A percentile compares a stretch with the other conserved stretches of the same genome.
Conservation (phyloP, 2,888 invertebrate genomes). For the Dasysyrphus tricinctus region DNA sequence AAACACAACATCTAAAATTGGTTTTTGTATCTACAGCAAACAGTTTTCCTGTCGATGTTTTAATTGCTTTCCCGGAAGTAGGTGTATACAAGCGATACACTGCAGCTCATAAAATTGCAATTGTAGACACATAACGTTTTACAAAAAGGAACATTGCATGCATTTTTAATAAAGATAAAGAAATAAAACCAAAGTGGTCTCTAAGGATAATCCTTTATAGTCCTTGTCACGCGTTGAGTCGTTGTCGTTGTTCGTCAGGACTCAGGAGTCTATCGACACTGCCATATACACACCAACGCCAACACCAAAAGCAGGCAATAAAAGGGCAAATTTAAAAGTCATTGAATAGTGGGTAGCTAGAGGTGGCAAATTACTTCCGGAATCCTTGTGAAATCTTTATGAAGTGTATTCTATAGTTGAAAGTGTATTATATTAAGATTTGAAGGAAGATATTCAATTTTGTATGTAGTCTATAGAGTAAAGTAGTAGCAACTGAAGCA, state of each 20-base stretch:
- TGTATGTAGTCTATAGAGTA: not conserved
- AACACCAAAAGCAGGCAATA: slow-evolving; percentile 1
- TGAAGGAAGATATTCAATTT: slow-evolving; percentile 25
- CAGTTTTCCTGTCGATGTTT: slow-evolving; percentile 39
- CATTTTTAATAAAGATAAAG: slow-evolving; percentile 44
- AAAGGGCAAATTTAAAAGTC: slow-evolving; percentile 43
- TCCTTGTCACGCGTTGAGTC: not conserved
- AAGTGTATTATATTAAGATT: slow-evolving; percentile 18
- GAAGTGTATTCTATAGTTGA: slow-evolving; percentile 16
- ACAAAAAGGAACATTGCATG: slow-evolving; percentile 47
- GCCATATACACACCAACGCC: not conserved
- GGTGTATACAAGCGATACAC: slow-evolving; percentile 9
- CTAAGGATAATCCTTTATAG: slow-evolving; percentile 43
- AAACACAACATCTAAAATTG: slow-evolving; percentile 17
- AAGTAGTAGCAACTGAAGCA: slow-evolving; percentile 14
- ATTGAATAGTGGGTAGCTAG: not conserved
- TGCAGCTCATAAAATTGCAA: slow-evolving; percentile 25
- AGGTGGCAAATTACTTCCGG: slow-evolving; percentile 49
- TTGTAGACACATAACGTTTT: not conserved
- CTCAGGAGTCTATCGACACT: slow-evolving; percentile 17
- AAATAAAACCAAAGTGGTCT: slow-evolving; percentile 51
- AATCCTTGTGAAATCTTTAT: slow-evolving; percentile 47
- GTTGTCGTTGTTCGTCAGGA: slow-evolving; percentile 9
- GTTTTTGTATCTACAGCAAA: slow-evolving; percentile 8
- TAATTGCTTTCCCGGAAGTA: slow-evolving; percentile 59